These are phyloP conservation scores for Sterrhoptilus dennistouni DNA, from an alignment of 2,113 vertebrate genomes.

Conservation along the genomic window DNA sequence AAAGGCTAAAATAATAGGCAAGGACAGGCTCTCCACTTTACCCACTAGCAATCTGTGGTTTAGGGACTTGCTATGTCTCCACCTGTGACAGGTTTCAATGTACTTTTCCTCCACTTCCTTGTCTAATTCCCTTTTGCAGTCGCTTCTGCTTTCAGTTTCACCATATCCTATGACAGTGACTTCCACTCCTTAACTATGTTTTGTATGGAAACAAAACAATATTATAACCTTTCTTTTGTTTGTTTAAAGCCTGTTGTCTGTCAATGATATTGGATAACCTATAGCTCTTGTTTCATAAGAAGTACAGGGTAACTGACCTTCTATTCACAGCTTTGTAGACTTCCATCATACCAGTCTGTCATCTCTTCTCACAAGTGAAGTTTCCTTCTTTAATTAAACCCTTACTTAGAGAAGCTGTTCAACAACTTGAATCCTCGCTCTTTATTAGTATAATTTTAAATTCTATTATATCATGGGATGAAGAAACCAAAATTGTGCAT, in stretches of 20 bases:
- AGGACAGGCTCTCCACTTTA: not conserved
- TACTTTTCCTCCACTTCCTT: not conserved
- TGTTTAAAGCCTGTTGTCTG: not conserved
- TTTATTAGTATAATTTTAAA: not conserved
- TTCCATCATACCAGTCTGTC: not conserved
- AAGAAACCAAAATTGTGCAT: not conserved
- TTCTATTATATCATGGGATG: not conserved
- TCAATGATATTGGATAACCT: not conserved
- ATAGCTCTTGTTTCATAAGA: not conserved
- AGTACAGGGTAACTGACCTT: not conserved
- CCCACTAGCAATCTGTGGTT: not conserved
- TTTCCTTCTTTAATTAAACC: not conserved
- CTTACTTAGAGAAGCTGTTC: not conserved
- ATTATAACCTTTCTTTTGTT: not conserved
- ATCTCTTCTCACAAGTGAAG: not conserved
- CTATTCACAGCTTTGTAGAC: not conserved
- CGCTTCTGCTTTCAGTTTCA: not conserved
- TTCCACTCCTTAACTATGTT: not conserved
- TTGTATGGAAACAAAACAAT: not conserved
- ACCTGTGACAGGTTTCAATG: not conserved
- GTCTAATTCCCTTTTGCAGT: slow-evolving; percentile 4
- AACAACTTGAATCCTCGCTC: not conserved
- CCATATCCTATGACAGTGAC: not conserved
- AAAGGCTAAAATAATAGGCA: not conserved
- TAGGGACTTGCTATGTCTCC: not conserved